Conservation (phyloP, 2,113 vertebrate species). For the Peromyscus leucopus region DNA sequence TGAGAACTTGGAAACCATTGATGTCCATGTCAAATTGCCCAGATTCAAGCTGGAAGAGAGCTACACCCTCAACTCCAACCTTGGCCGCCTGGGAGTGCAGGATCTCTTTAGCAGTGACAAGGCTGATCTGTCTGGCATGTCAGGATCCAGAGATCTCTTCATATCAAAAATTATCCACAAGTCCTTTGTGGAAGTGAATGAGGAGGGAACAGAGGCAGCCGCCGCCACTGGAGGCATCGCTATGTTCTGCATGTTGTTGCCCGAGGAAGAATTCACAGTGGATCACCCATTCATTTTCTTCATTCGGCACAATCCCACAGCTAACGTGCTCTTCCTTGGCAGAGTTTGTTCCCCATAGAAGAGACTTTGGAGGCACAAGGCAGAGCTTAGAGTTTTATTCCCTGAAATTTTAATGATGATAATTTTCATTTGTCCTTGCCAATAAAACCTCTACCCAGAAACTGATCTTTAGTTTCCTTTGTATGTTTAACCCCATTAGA, state of each 20-base stretch:
- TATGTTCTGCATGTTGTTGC: constrained; percentile 78
- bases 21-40: constrained; percentile 90
- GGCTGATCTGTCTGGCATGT: constrained; percentile 95
- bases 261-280: constrained; percentile 89
- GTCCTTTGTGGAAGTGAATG: constrained; percentile 95
- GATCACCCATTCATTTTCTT: constrained; percentile 97
- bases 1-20: constrained; percentile 84
- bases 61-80: constrained; percentile 88
- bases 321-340: constrained; percentile 92
- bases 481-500: background rate
- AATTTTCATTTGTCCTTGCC: constrained; percentile 16
- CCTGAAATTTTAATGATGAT: background rate
- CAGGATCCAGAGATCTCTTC: constrained; percentile 88
- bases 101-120: constrained; percentile 88
- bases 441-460: constrained; percentile 47
- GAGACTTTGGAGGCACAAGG: background rate
- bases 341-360: constrained; percentile 86
- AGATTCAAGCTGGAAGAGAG: constrained; percentile 94
- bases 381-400: background rate
- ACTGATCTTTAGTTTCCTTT: background rate
- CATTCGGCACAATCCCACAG: constrained; percentile 91
- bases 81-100: constrained; percentile 90
- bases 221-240: constrained; percentile 91
- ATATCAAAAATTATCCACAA: constrained; percentile 94
- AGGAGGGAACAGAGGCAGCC: constrained; percentile 96